Base-by-base conservation (phyloP, 2,888 invertebrate species). In the Fabriciana adippe region DNA sequence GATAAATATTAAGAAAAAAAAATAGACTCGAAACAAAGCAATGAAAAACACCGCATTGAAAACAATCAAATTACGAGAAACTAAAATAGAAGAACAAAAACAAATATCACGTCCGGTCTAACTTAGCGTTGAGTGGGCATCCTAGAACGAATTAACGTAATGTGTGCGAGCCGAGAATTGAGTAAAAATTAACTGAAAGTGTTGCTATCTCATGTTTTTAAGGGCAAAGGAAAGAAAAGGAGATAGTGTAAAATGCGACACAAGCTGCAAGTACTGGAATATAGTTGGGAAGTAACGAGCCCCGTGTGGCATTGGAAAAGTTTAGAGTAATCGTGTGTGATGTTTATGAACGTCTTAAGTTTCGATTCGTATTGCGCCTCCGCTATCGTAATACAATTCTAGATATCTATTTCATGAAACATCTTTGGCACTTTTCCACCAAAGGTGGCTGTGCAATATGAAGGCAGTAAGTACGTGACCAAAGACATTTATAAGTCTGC, bases 101-200 rank as follows among this genome's bases (percentile, higher is more conserved):
- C 71, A 73, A 72, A 68, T 71, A 71, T 70, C 74, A 73, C 74
- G 74, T 76, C 68, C 76, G 69, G 69, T 69, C 71, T 75, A 77
- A 76, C 73, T 78, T 76, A 75, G 79, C 78, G 82, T 78, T 80
- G 80, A 85, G 82, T 81, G 81, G 81, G 78, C 72, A 67, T 71
- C 74, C 78, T 76, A 76, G 72, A 78, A 77, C 79, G 79, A 85
- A 85, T 85, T 85, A 86, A 81, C 82, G 77, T 81, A 84, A 86
- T 81, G 78, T 80, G 80, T 79, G 82, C 78, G 71, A 74, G 73
- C 72, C 71, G 80, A 78, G 79, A 79, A 85, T 81, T 79, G 80
- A 80, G 78, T 79, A 79, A 81, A 84, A 83, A 85, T 83, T 81
- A 79, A 79, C 78, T 66, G 65, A 66, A 62, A 60, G 41, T 70